These are phyloP conservation scores for Tipula unca DNA, from an alignment of 2,888 invertebrate species.

Conservation along the genomic window DNA sequence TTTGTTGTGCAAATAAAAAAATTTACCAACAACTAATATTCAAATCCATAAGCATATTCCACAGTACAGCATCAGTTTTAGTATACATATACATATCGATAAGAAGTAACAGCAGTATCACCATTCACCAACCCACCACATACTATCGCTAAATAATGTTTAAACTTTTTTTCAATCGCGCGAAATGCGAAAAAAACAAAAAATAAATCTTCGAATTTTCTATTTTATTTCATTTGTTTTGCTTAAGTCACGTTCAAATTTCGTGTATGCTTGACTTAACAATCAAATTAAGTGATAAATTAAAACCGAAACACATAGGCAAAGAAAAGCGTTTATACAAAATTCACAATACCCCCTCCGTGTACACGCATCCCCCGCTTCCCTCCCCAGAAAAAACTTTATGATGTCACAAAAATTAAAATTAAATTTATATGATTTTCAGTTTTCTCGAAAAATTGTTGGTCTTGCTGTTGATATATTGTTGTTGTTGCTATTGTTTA, in stretches of 20 bases:
- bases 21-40: no score
- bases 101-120: no score
- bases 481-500: background rate
- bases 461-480: background rate
- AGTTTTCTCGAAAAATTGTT: background rate
- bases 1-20: background rate
- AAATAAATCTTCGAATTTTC: background rate
- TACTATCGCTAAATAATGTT: background rate
- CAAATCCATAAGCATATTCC: no score
- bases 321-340: background rate
- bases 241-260: background rate
- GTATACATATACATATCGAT: no score
- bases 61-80: no score
- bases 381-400: background rate
- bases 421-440: background rate
- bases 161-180: background rate
- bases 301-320: background rate
- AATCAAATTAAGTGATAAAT: constrained; percentile 4
- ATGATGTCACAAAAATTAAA: background rate
- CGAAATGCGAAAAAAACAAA: no score
- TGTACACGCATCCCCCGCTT: background rate
- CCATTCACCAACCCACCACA: background rate
- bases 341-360: background rate
- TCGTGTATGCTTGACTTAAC: background rate
- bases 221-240: background rate